Percentiles rank a stretch among this genome's conserved stretches.
These are phyloP conservation scores for Artemia sinica DNA, from an alignment of 2,888 invertebrate species.

Conservation along the genomic window DNA sequence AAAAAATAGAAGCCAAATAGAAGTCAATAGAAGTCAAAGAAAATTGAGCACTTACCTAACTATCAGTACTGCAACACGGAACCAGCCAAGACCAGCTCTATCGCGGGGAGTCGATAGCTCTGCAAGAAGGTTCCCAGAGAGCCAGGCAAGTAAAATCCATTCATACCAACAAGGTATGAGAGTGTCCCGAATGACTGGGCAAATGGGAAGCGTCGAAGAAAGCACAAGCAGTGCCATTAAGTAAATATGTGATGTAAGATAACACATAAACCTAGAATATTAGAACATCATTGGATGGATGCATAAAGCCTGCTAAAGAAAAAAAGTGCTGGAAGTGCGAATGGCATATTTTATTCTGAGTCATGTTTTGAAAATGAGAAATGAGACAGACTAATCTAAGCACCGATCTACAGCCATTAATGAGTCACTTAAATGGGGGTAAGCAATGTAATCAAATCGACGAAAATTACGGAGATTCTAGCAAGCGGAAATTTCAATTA, in stretches of 20 bases:
- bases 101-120: slow-evolving; percentile 96
- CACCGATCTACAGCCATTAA: too few species aligned
- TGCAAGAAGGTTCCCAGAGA: slow-evolving; percentile 81
- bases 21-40: neutral
- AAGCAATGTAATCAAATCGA: too few species aligned
- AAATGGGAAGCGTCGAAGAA: slow-evolving; percentile 71
- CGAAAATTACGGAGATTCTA: too few species aligned
- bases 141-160: slow-evolving; percentile 82
- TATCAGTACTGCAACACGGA: slow-evolving; percentile 51
- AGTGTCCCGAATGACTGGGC: slow-evolving; percentile 33
- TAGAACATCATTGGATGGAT: neutral
- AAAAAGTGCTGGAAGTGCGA: too few species aligned
- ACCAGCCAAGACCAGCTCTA: slow-evolving; percentile 84
- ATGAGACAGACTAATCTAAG: too few species aligned
- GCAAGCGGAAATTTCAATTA: too few species aligned
- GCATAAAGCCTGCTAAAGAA: too few species aligned
- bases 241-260: slow-evolving; percentile 94
- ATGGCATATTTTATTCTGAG: too few species aligned
- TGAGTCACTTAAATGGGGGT: too few species aligned
- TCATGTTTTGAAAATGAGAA: too few species aligned
- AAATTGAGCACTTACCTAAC: slow-evolving; percentile 25
- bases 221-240: slow-evolving; percentile 80
- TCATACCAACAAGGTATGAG: slow-evolving; percentile 87
- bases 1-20: too few species aligned
- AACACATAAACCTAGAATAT: slow-evolving; percentile 72